Evolutionary conservation across 2,113 vertebrate genomes (phyloP).

Genomic region (Aviceda subcristata): DNA sequence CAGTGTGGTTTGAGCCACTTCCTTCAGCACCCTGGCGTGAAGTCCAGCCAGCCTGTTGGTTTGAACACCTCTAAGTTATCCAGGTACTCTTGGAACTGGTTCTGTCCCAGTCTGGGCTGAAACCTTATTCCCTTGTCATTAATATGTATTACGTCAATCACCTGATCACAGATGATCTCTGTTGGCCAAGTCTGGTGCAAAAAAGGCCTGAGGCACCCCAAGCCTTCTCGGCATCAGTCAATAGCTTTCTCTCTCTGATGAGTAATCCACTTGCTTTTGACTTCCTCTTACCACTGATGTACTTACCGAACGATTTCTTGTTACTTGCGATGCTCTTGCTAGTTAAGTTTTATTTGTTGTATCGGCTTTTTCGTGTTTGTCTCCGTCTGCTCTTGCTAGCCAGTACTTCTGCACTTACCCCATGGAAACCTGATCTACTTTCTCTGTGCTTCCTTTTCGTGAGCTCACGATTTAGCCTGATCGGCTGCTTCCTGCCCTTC

Average conservation of each 20-base stretch:
- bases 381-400: neutral
- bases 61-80: neutral
- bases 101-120: neutral
- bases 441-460: neutral
- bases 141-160: neutral
- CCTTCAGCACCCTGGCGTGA: neutral
- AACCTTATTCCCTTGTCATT: neutral
- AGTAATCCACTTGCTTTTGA: slow-evolving; percentile 1
- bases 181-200: neutral
- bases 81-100: neutral
- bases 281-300: neutral
- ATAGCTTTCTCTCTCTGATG: neutral
- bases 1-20: neutral
- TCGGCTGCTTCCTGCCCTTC: neutral
- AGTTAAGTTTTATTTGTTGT: neutral
- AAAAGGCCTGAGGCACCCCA: neutral
- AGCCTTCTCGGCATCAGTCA: neutral
- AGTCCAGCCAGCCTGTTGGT: neutral
- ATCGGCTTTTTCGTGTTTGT: neutral
- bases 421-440: neutral
- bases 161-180: neutral
- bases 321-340: neutral
- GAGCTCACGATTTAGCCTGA: neutral
- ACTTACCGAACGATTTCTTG: neutral
- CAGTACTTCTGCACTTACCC: neutral